Conservation (phyloP, 2,113 vertebrate species). For the Pterocles burchelli region DNA sequence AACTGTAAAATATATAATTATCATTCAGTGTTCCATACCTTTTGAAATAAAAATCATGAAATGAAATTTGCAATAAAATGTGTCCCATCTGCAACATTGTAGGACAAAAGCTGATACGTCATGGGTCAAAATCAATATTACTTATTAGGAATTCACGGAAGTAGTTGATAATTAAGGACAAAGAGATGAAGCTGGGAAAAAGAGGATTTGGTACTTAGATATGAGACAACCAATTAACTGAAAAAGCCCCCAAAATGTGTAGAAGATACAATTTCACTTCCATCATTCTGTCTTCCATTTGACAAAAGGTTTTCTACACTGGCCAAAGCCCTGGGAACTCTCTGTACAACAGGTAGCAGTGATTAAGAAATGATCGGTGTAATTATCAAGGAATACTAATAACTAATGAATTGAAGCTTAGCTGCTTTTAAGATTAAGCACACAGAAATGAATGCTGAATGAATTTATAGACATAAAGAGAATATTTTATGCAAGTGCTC, state of each 20-base stretch:
- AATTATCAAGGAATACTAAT: neutral
- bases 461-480: neutral
- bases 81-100: constrained; percentile 32
- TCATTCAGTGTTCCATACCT: constrained; percentile 38
- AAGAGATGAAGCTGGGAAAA: neutral
- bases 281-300: neutral
- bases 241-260: neutral
- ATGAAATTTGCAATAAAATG: constrained; percentile 66
- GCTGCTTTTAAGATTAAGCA: neutral
- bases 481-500: neutral
- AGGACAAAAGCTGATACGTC: constrained; percentile 56
- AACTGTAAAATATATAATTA: constrained; percentile 74
- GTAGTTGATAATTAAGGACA: neutral
- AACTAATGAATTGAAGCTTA: neutral
- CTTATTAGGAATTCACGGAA: constrained; percentile 23
- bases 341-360: neutral
- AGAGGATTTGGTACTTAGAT: neutral
- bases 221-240: neutral
- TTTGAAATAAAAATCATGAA: constrained; percentile 69
- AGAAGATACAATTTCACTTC: neutral
- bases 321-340: neutral
- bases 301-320: neutral
- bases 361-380: neutral
- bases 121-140: constrained; percentile 12
- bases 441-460: constrained; percentile 19